Evolutionary conservation across 2,888 invertebrate species (phyloP), one percentile per base, ranked within the genome.

Genomic region (Bruchidius siliquastri): DNA sequence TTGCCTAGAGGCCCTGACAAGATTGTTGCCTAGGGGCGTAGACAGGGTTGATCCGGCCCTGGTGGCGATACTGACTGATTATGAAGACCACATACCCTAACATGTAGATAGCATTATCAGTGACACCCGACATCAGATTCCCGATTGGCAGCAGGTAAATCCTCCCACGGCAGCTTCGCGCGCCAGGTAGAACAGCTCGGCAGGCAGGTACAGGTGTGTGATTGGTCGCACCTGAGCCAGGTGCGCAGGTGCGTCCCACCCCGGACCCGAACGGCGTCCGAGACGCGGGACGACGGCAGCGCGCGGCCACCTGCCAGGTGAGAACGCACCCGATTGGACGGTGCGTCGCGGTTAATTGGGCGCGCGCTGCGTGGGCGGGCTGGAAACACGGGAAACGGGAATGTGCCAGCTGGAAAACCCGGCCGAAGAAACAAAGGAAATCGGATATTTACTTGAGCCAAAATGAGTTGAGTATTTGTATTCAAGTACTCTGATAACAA

Each of bases 281-380:
- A 8, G 10, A 49, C 49, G 8, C 10, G 6, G 10, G 49, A 13
- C 49, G 49, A 13, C 18, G 49, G 49, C 69, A n/a, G 22, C 21
- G 21, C 77, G 77, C 84, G 85, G 85, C 83, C 85, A 86, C 81
- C 83, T 77, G 73, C 74, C 86, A 86, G 86, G 86, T 86, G 83
- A 83, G 80, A 82, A 77, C 75, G 73, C 73, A 76, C 76, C 77
- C 82, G 73, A 86, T 86, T 86, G 86, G 86, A 77, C 77, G 80
- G 30, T 30, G 67, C 72, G 72, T 21, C 71, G 20, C 69, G 69
- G 22, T 26, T 22, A 69, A 69, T 69, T 69, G 22, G 22, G 20
- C 69, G n/a, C 69, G 69, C 21, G 69, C 69, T 20, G 49, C 49
- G 49, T 49, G 49, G 49, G 49, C 49, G 49, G 49, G 49, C 49